These are phyloP conservation scores for Lutraria lutraria DNA, from an alignment of 2,888 invertebrate species.

Conservation along the genomic window DNA sequence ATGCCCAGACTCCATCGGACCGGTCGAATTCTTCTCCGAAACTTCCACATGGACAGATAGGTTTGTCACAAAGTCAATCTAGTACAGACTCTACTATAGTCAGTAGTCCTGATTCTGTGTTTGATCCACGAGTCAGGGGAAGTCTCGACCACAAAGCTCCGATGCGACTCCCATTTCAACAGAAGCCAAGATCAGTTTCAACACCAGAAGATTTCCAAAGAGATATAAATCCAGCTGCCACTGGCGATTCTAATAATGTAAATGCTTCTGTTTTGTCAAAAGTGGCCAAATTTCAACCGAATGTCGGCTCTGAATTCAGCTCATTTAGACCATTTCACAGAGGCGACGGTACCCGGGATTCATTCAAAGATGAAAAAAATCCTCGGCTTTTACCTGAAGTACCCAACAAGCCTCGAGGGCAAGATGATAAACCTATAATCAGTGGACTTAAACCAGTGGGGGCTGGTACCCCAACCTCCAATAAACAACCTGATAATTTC, in stretches of 20 bases:
- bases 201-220: slow-evolving; percentile 59
- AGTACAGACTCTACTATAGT: slow-evolving; percentile 71
- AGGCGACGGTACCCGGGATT: slow-evolving; percentile 70
- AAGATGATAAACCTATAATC: slow-evolving; percentile 78
- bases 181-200: slow-evolving; percentile 71
- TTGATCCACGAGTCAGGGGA: slow-evolving; percentile 60
- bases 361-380: slow-evolving; percentile 68
- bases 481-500: slow-evolving; percentile 44
- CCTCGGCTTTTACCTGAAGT: slow-evolving; percentile 70
- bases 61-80: slow-evolving; percentile 70
- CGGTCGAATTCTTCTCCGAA: slow-evolving; percentile 64
- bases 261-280: slow-evolving; percentile 76
- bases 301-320: slow-evolving; percentile 70
- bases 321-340: slow-evolving; percentile 74
- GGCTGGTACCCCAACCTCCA: slow-evolving; percentile 63
- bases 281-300: slow-evolving; percentile 76
- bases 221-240: slow-evolving; percentile 42
- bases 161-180: slow-evolving; percentile 72
- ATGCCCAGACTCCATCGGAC: slow-evolving; percentile 55
- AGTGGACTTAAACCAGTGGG: slow-evolving; percentile 69
- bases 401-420: slow-evolving; percentile 70
- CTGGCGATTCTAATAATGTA: slow-evolving; percentile 58
- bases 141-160: slow-evolving; percentile 73
- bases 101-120: slow-evolving; percentile 72
- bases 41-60: slow-evolving; percentile 57